These are phyloP conservation scores for Marisa cornuarietis DNA, from an alignment of 1,140 invertebrate genomes.

Conservation along the genomic window DNA sequence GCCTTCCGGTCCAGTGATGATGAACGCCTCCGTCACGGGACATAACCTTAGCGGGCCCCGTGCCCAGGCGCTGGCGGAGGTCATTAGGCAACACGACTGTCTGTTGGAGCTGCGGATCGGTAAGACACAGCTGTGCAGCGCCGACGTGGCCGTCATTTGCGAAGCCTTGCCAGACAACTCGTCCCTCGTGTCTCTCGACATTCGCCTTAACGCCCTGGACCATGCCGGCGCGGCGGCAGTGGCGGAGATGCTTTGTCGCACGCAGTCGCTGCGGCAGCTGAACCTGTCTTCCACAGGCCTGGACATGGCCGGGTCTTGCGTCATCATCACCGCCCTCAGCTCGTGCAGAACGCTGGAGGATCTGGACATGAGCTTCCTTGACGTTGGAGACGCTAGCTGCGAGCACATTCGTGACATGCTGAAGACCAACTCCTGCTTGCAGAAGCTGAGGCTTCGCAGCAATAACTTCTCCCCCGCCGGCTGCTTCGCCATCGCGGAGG, in stretches of 20 bases:
- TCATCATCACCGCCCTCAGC: constrained; percentile 43
- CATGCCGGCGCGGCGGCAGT: constrained; percentile 49
- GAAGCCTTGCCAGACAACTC: constrained; percentile 40
- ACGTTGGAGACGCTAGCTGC: constrained; percentile 53
- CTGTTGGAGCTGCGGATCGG: constrained; percentile 56
- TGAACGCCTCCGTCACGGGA: constrained; percentile 55
- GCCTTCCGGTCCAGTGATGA: constrained; percentile 43
- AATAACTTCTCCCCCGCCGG: constrained; percentile 55
- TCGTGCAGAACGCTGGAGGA: constrained; percentile 46
- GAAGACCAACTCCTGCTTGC: constrained; percentile 49
- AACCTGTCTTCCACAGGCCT: constrained; percentile 60
- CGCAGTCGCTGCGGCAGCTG: constrained; percentile 48
- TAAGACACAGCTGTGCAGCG: constrained; percentile 53
- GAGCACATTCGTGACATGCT: constrained; percentile 53
- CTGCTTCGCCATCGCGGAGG: constrained; percentile 51
- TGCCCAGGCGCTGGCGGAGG: constrained; percentile 40
- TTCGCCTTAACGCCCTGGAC: constrained; percentile 57
- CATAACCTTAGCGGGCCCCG: constrained; percentile 46
- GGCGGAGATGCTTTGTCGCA: constrained; percentile 44
- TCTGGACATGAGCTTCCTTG: constrained; percentile 59
- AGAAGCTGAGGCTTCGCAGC: constrained; percentile 53
- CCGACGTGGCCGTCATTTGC: constrained; percentile 47
- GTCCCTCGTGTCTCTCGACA: constrained; percentile 49
- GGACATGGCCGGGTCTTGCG: constrained; percentile 43
- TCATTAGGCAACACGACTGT: constrained; percentile 47